phyloP scores from a whole-genome alignment of 53 echinoderm and acorn worm genomes.

The Antedon mediterranea region DNA sequence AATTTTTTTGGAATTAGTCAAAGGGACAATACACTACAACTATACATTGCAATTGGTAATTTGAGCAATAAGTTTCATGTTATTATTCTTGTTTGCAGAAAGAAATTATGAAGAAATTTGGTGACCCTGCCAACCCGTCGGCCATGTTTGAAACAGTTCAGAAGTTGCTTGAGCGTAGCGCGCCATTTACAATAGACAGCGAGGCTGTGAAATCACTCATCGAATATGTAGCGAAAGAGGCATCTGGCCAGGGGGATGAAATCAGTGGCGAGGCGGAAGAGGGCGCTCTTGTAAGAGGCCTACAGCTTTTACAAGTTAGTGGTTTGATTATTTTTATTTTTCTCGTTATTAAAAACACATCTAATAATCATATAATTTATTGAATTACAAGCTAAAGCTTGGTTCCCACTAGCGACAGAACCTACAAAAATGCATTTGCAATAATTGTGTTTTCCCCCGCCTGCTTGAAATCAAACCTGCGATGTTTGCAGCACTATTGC shows the following conservation, averaged over 20 bases:
- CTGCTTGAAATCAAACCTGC: no score
- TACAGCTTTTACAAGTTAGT: conserved; percentile 62
- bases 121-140: conserved; percentile 33
- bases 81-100: no score
- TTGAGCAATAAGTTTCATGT: no score
- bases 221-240: conserved; percentile 38
- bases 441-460: no score
- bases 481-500: no score
- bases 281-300: conserved; percentile 43
- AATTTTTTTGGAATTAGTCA: no score
- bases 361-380: no score
- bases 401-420: no score
- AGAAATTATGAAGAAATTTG: conserved; percentile 93
- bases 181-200: conserved; percentile 71
- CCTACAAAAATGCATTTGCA: no score
- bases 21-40: no score
- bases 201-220: conserved; percentile 62
- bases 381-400: no score
- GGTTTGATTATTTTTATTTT: background rate
- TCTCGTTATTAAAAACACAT: background rate
- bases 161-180: conserved; percentile 78
- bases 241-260: conserved; percentile 43
- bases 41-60: no score
- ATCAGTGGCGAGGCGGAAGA: conserved; percentile 43
- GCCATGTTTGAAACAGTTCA: conserved; percentile 67